Evolutionary conservation across 2,797 vertebrate species (phyloP).

Genomic region (Leucoraja ocellata): DNA sequence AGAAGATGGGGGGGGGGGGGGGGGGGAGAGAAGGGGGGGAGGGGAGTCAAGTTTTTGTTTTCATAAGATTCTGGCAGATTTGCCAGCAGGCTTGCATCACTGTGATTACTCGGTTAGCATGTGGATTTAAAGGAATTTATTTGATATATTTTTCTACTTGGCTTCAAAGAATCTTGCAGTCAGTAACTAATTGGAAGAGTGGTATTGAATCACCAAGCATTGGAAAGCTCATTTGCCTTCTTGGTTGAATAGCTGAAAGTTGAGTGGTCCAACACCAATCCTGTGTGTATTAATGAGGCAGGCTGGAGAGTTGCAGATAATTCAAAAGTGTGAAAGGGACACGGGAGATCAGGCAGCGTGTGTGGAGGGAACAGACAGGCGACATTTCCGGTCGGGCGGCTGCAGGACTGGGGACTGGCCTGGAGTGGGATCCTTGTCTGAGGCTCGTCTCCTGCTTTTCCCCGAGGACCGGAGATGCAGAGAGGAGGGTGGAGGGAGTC

Average conservation of each 20-base stretch:
- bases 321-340: too few relatives aligned
- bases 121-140: background rate
- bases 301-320: background rate
- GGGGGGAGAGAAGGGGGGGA: too few relatives aligned
- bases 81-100: background rate
- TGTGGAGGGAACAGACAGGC: too few relatives aligned
- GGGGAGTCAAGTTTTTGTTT: too few relatives aligned
- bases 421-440: background rate
- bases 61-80: background rate
- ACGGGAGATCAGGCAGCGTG: too few relatives aligned
- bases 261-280: background rate
- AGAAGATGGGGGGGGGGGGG: too few relatives aligned
- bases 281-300: background rate
- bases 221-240: background rate
- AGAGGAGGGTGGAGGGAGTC: too few relatives aligned
- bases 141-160: background rate
- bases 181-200: background rate
- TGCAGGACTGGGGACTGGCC: background rate
- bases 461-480: too few relatives aligned
- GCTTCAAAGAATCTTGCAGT: background rate
- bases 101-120: background rate
- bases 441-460: too few relatives aligned
- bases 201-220: background rate
- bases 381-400: too few relatives aligned
- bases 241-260: background rate